Conservation (phyloP, 2,888 invertebrate species). For the Epiperipatus broadwayi region DNA sequence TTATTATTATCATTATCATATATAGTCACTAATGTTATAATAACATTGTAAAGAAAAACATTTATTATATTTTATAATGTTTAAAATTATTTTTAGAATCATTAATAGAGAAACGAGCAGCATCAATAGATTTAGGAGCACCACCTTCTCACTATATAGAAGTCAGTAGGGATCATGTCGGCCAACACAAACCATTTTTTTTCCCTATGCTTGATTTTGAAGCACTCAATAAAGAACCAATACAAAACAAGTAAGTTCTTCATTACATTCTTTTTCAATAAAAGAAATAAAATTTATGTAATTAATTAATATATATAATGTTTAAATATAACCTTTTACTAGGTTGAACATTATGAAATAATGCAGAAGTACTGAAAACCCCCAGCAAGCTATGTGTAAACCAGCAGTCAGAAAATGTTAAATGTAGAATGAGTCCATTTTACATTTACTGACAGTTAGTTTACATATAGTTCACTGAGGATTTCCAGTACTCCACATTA, state of each 20-base stretch:
- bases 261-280: no score
- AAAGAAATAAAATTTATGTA: slow-evolving; percentile 19
- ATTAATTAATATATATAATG: slow-evolving; percentile 17
- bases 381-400: no score
- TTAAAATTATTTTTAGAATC: slow-evolving; percentile 23
- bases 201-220: slow-evolving; percentile 61
- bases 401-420: no score
- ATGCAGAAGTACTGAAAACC: no score
- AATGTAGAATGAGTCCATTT: no score
- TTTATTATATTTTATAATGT: not conserved
- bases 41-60: slow-evolving; percentile 13
- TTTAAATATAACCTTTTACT: slow-evolving; percentile 1
- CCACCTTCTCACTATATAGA: slow-evolving; percentile 58
- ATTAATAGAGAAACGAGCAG: slow-evolving; percentile 34
- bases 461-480: no score
- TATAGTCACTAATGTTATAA: no score
- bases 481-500: no score
- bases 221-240: slow-evolving; percentile 51
- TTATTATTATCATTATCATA: no score
- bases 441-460: no score
- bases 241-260: slow-evolving; percentile 39
- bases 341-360: no score
- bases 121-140: slow-evolving; percentile 52
- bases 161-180: slow-evolving; percentile 11
- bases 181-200: slow-evolving; percentile 35